These are phyloP conservation scores for Hesperophylax magnus DNA, from an alignment of 1,140 invertebrate species.

Conservation along the genomic window DNA sequence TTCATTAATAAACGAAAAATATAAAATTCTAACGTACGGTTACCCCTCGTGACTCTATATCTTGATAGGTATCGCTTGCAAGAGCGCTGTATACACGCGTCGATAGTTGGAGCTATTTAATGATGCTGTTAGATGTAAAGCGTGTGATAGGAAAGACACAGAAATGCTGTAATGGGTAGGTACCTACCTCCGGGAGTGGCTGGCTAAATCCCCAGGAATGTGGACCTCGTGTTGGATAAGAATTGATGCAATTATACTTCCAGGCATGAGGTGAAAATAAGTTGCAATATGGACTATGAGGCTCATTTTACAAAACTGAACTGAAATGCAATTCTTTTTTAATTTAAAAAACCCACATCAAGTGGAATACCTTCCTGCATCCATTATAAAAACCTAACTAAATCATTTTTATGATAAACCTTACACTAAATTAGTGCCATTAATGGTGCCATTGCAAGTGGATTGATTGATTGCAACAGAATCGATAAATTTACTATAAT, in stretches of 20 bases:
- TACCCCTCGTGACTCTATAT: too few species aligned
- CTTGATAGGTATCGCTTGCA: neutral
- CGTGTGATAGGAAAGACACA: neutral
- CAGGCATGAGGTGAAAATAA: neutral
- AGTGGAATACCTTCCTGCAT: too few species aligned
- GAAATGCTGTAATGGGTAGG: neutral
- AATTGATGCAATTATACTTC: neutral
- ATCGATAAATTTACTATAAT: too few species aligned
- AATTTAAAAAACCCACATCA: too few species aligned
- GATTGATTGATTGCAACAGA: too few species aligned
- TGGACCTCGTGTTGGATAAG: neutral
- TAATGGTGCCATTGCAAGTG: too few species aligned
- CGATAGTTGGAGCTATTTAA: neutral
- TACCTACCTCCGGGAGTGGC: neutral
- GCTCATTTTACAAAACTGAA: neutral
- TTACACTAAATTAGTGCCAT: too few species aligned
- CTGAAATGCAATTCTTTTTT: too few species aligned
- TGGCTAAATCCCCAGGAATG: neutral
- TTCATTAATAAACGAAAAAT: too few species aligned
- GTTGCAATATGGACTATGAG: slow-evolving; percentile 4
- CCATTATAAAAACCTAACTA: too few species aligned
- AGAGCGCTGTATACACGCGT: neutral
- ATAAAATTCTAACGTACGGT: too few species aligned
- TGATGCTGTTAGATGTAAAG: neutral
- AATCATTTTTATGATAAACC: too few species aligned